Percentiles rank a stretch among this genome's conserved stretches.
Conservation (phyloP, 2,888 invertebrate species). For the Aricia artaxerxes region DNA sequence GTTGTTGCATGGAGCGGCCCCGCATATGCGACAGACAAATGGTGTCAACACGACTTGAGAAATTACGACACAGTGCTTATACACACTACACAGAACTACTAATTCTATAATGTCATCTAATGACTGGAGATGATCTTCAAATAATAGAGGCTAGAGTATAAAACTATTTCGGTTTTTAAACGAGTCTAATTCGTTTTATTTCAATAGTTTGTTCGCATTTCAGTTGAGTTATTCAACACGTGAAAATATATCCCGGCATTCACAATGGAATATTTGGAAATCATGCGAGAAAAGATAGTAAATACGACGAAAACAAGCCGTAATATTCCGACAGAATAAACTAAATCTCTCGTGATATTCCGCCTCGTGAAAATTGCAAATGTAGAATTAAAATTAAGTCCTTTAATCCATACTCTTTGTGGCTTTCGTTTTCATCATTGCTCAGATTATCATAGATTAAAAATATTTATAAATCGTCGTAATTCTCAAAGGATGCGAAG, state of each 20-base stretch:
- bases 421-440: slow-evolving; percentile 21
- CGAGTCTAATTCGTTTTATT: background rate
- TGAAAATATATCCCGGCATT: background rate
- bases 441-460: slow-evolving; percentile 32
- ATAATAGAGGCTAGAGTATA: no score
- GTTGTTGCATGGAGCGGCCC: slow-evolving; percentile 72
- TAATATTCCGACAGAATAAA: slow-evolving; percentile 21
- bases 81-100: slow-evolving; percentile 36
- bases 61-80: slow-evolving; percentile 46
- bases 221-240: background rate
- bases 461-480: slow-evolving; percentile 38
- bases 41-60: slow-evolving; percentile 62
- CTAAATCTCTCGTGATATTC: slow-evolving; percentile 20
- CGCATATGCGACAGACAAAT: slow-evolving; percentile 63
- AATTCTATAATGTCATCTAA: background rate
- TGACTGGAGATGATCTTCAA: background rate
- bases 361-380: slow-evolving; percentile 20
- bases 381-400: slow-evolving; percentile 23
- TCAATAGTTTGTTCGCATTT: background rate
- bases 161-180: background rate
- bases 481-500: slow-evolving; percentile 39
- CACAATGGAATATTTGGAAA: slow-evolving; percentile 22
- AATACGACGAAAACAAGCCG: slow-evolving; percentile 11
- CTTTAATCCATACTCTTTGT: slow-evolving; percentile 22
- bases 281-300: slow-evolving; percentile 23